Percentiles rank a stretch among this genome's conserved stretches.
phyloP scores from a whole-genome alignment of 2,888 invertebrate genomes.

The Limnephilus rhombicus region DNA sequence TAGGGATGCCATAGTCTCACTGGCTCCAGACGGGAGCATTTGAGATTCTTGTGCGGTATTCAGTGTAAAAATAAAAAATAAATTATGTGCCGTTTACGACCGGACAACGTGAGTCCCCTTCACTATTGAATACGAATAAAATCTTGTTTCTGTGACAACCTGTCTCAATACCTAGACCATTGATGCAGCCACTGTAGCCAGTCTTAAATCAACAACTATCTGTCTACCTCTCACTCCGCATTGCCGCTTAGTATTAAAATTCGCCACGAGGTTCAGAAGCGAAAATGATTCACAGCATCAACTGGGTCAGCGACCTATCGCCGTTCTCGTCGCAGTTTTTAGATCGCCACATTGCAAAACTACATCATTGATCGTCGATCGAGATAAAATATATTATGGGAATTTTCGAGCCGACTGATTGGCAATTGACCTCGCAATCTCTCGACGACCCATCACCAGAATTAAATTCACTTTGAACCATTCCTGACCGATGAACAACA shows the following conservation, averaged over 20 bases:
- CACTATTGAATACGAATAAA: no score
- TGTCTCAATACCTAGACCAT: not conserved
- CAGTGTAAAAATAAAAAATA: no score
- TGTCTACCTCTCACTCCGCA: not conserved
- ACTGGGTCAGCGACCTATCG: not conserved
- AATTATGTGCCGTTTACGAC: no score
- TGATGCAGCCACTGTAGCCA: not conserved
- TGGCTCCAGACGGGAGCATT: no score
- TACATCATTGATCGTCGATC: not conserved
- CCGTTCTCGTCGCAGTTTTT: not conserved
- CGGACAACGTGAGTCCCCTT: no score
- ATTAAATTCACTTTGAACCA: not conserved
- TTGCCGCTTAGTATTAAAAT: not conserved
- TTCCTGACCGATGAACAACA: not conserved
- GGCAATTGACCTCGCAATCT: conserved; percentile 1
- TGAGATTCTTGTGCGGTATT: no score
- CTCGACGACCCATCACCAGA: not conserved
- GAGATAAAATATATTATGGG: not conserved
- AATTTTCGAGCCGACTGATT: not conserved
- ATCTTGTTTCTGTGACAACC: not conserved
- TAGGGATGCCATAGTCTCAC: no score
- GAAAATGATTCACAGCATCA: not conserved
- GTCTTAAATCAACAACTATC: not conserved
- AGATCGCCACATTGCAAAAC: not conserved
- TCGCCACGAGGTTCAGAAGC: not conserved